Conservation (phyloP, 2,888 invertebrate species). For the Aphodius granarius region DNA sequence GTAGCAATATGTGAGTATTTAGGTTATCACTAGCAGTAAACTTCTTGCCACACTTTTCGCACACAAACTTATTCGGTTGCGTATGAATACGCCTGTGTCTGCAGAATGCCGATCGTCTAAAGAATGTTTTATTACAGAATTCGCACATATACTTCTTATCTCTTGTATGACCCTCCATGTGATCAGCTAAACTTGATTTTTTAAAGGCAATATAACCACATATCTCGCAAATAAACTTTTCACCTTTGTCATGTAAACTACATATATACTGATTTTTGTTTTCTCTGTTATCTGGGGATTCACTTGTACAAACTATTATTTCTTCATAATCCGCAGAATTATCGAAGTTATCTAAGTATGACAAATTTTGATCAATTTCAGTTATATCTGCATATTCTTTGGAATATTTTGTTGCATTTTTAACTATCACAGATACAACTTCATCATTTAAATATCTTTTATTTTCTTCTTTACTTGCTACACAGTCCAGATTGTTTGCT, state of each 20-base stretch:
- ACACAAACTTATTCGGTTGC: slow-evolving; percentile 40
- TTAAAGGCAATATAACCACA: slow-evolving; percentile 31
- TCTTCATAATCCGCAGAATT: slow-evolving; percentile 14
- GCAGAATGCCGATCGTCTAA: slow-evolving; percentile 39
- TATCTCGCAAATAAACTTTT: slow-evolving; percentile 33
- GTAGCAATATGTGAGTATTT: slow-evolving; percentile 40
- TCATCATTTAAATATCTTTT: neutral
- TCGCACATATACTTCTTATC: slow-evolving; percentile 38
- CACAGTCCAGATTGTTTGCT: neutral
- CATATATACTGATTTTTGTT: slow-evolving; percentile 18
- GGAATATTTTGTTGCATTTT: neutral
- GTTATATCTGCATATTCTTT: neutral
- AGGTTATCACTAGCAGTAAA: slow-evolving; percentile 42
- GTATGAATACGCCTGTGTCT: slow-evolving; percentile 41
- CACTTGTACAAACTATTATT: slow-evolving; percentile 14
- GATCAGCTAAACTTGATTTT: slow-evolving; percentile 34
- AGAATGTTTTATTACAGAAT: slow-evolving; percentile 41
- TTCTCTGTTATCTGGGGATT: neutral
- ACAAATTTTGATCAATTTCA: neutral
- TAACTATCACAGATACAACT: neutral
- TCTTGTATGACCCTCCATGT: slow-evolving; percentile 36
- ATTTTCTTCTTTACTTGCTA: neutral
- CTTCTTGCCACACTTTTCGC: slow-evolving; percentile 41
- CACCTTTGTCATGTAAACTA: slow-evolving; percentile 27
- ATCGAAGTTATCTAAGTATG: neutral